phyloP scores from a whole-genome alignment of 2,888 invertebrate genomes.

The Acleris emargana region DNA sequence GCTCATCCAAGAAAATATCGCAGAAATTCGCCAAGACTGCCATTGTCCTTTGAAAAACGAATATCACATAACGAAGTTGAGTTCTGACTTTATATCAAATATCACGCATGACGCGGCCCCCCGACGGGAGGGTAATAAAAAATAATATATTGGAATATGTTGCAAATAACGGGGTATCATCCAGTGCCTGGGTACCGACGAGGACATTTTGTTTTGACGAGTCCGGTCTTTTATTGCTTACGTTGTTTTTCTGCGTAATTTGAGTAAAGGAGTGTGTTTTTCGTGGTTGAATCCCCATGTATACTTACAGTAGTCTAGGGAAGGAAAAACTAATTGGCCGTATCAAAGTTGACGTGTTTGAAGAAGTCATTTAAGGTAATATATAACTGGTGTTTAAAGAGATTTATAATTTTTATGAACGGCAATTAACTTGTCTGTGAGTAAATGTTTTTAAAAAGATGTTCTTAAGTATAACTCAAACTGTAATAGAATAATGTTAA shows the following conservation, averaged over 20 bases:
- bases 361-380: too few species aligned
- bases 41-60: conserved; percentile 83
- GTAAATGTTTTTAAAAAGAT: too few species aligned
- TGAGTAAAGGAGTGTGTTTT: conserved; percentile 4
- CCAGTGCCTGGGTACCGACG: conserved; percentile 71
- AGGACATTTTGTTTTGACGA: conserved; percentile 75
- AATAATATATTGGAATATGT: conserved; percentile 85
- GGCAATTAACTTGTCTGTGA: too few species aligned
- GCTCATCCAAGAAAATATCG: conserved; percentile 72
- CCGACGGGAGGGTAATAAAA: conserved; percentile 79
- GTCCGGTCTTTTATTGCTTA: conserved; percentile 79
- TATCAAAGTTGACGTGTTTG: too few species aligned
- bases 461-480: too few species aligned
- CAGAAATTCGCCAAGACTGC: conserved; percentile 76
- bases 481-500: too few species aligned
- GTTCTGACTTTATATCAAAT: conserved; percentile 84
- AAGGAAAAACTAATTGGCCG: too few species aligned
- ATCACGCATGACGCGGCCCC: conserved; percentile 80
- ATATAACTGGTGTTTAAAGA: too few species aligned
- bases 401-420: too few species aligned
- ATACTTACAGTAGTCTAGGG: too few species aligned
- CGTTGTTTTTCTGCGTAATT: conserved; percentile 66
- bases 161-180: conserved; percentile 84
- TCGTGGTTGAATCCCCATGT: too few species aligned
- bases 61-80: conserved; percentile 83